Conservation (phyloP, 2,113 vertebrate species). For the Tursiops truncatus region DNA sequence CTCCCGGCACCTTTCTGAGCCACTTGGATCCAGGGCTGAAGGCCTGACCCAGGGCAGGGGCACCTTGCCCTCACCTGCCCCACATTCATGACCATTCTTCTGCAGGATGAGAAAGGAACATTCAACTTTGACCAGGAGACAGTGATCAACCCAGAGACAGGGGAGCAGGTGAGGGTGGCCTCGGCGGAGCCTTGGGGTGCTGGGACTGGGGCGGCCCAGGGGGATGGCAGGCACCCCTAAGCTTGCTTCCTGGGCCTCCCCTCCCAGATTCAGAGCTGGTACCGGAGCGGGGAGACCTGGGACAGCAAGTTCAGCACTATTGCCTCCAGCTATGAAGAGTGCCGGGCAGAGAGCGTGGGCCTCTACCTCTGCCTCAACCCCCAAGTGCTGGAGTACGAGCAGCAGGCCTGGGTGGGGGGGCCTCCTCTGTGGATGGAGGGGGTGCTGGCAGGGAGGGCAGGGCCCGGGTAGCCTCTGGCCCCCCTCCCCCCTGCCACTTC, state of each 20-base stretch:
- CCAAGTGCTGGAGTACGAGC: conserved; percentile 82
- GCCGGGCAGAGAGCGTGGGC: conserved; percentile 93
- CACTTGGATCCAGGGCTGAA: background rate
- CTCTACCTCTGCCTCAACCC: conserved; percentile 92
- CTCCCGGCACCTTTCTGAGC: background rate
- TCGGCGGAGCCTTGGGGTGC: fast-evolving
- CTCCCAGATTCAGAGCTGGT: conserved; percentile 91
- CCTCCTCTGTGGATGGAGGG: background rate
- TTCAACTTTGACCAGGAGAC: conserved; percentile 91
- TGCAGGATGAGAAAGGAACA: conserved; percentile 88
- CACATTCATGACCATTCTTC: background rate
- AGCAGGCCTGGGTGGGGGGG: fast-evolving
- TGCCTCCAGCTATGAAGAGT: conserved; percentile 94
- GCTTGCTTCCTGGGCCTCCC: background rate
- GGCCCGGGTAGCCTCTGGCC: background rate
- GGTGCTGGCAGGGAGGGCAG: background rate
- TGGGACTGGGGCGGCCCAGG: background rate
- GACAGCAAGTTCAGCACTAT: conserved; percentile 95
- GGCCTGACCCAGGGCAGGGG: fast-evolving
- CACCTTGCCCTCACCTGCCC: background rate
- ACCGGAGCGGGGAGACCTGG: conserved; percentile 92
- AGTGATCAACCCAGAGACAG: conserved; percentile 91
- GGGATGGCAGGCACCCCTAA: background rate
- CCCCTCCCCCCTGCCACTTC: background rate
- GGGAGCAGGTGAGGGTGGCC: conserved; percentile 85